Evolutionary conservation across 2,888 invertebrate genomes (phyloP), one percentile per base, ranked within the genome.

Genomic region (Papilio demoleus): DNA sequence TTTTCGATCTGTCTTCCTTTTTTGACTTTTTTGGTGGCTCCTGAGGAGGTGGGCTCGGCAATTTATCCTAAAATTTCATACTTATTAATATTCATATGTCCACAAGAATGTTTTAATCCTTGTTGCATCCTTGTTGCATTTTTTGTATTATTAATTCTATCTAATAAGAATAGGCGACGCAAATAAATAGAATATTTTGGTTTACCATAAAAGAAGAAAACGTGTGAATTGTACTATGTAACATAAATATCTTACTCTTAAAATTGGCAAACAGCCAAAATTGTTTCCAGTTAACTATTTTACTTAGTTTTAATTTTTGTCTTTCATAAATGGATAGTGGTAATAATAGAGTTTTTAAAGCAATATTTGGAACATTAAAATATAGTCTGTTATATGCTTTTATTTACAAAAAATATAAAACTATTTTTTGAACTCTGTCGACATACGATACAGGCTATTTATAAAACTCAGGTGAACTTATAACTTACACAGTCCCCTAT

Each of bases 191-290:
- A 4, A 27, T n/a, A 36, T 81, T 83, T 72, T 82, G 80, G 72
- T 87, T 80, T 77, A 79, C 88, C 86, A 79, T 87, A 88, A 83
- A 90, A 85, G 88, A 87, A 82, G 81, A 87, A 87, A 85, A 81
- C 82, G 81, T 75, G 77, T 78, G 83, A 86, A 88, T 84, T 81
- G 86, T 86, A 84, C 84, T 85, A 82, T 76, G 56, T 89, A 86
- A 89, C 88, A 82, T 81, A 91, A 90, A 92, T 92, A 92, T 86
- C 88, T 83, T 87, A 90, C 81, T 82, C 81, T 75, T 72, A 75
- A 77, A 77, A 76, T 84, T 90, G 91, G 92, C 86, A 70, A 50
- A 68, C 45, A 71, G 86, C 92, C 90, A 90, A 84, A 62, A 73
- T 73, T 77, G 75, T 83, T 86, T 81, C 81, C 88, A 88, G 89